Evolutionary conservation across 1,140 invertebrate genomes (phyloP).

Genomic region (Scaptomyza hsui): DNA sequence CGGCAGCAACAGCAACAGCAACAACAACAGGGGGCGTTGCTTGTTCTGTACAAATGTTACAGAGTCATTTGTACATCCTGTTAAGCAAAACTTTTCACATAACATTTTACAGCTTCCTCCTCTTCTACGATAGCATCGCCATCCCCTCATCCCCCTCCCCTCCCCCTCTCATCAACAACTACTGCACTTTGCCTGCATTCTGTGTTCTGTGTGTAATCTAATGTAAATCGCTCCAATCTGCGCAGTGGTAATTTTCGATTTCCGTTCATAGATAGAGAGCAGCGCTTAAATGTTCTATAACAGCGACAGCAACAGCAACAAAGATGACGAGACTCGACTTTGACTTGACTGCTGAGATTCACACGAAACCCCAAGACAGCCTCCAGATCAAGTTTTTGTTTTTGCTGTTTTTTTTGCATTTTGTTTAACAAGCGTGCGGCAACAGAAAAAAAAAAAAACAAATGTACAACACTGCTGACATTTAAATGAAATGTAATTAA

Average conservation of each 20-base stretch:
- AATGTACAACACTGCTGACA: slow-evolving; percentile 60
- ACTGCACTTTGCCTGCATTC: slow-evolving; percentile 16
- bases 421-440: slow-evolving; percentile 40
- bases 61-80: slow-evolving; percentile 78
- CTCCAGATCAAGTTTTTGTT: slow-evolving; percentile 41
- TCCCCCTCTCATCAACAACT: not conserved
- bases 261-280: slow-evolving; percentile 80
- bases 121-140: slow-evolving; percentile 44
- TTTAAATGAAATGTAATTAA: slow-evolving; percentile 75
- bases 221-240: slow-evolving; percentile 80
- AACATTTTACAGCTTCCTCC: slow-evolving; percentile 63
- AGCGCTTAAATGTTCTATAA: slow-evolving; percentile 44
- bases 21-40: slow-evolving; percentile 52
- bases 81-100: slow-evolving; percentile 72
- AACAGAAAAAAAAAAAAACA: slow-evolving; percentile 7
- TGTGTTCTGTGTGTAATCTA: slow-evolving; percentile 58
- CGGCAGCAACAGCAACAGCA: slow-evolving; percentile 29
- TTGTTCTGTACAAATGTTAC: slow-evolving; percentile 60
- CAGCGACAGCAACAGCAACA: too few species aligned
- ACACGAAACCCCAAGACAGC: slow-evolving; percentile 31
- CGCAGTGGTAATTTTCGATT: slow-evolving; percentile 82
- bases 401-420: slow-evolving; percentile 39
- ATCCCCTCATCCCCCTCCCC: not conserved
- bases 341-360: slow-evolving; percentile 26
- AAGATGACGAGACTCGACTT: slow-evolving; percentile 39